Evolutionary conservation across 2,113 vertebrate genomes (phyloP).

Genomic region (Muntiacus reevesi): DNA sequence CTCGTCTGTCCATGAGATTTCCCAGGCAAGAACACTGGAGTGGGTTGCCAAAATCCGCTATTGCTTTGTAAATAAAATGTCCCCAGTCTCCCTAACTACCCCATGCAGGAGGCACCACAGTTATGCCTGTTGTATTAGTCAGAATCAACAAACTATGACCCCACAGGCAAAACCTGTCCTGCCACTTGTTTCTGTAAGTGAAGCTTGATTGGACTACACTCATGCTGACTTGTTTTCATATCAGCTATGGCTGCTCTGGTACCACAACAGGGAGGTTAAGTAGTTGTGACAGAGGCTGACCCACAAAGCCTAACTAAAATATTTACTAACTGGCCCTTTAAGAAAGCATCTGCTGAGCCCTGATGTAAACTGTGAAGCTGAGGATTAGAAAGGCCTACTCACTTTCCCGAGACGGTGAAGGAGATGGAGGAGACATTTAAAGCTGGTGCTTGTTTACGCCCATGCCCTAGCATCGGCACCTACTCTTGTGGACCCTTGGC

Average conservation of each 20-base stretch:
- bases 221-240: not conserved
- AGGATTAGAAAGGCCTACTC: not conserved
- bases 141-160: not conserved
- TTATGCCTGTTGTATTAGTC: not conserved
- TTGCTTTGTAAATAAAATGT: not conserved
- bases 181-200: not conserved
- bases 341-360: not conserved
- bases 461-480: not conserved
- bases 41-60: not conserved
- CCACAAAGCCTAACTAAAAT: not conserved
- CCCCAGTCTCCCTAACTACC: too few relatives aligned
- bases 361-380: not conserved
- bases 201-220: not conserved
- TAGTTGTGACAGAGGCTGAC: not conserved
- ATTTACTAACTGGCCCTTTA: not conserved
- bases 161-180: not conserved
- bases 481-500: fast-evolving
- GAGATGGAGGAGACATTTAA: not conserved
- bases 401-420: not conserved
- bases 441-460: not conserved
- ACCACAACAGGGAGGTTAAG: not conserved
- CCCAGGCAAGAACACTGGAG: too few relatives aligned
- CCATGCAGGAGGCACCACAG: fast-evolving
- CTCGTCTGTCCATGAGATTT: too few relatives aligned
- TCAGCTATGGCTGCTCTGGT: not conserved